phyloP scores from a whole-genome alignment of 2,888 invertebrate genomes.

The Himalopsyche kuldschensis region DNA sequence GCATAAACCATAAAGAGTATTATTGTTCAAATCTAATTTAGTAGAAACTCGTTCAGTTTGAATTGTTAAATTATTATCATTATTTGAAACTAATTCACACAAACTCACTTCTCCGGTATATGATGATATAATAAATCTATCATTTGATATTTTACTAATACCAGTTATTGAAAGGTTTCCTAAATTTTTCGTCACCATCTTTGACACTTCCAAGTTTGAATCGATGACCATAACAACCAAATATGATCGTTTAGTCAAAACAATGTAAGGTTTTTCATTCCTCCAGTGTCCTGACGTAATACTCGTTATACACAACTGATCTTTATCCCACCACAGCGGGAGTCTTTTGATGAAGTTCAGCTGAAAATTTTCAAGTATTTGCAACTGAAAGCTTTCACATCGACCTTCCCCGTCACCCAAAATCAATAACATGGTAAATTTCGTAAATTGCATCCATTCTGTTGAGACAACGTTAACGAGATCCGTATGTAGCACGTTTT shows the following conservation, averaged over 20 bases:
- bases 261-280: background rate
- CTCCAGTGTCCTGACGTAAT: slow-evolving; percentile 2
- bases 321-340: slow-evolving; percentile 16
- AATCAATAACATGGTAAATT: background rate
- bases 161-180: slow-evolving; percentile 20
- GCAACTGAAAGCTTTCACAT: slow-evolving; percentile 2
- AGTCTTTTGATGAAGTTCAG: background rate
- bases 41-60: background rate
- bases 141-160: background rate
- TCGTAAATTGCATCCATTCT: slow-evolving; percentile 7
- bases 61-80: background rate
- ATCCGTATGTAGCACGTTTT: background rate
- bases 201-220: background rate
- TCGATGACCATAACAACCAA: slow-evolving; percentile 1
- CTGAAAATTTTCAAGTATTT: background rate
- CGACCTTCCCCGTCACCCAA: slow-evolving; percentile 4
- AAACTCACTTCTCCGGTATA: slow-evolving; percentile 8
- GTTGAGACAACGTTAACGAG: background rate
- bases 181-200: background rate
- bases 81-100: background rate
- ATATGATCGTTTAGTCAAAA: slow-evolving; percentile 15
- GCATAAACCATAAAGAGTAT: slow-evolving; percentile 16
- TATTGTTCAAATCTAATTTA: background rate
- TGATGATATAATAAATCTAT: slow-evolving; percentile 6
- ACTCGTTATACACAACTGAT: slow-evolving; percentile 10